Evolutionary conservation across 2,888 invertebrate species (phyloP), one percentile per base, ranked within the genome.

Genomic region (Acanthosepion lycidas): DNA sequence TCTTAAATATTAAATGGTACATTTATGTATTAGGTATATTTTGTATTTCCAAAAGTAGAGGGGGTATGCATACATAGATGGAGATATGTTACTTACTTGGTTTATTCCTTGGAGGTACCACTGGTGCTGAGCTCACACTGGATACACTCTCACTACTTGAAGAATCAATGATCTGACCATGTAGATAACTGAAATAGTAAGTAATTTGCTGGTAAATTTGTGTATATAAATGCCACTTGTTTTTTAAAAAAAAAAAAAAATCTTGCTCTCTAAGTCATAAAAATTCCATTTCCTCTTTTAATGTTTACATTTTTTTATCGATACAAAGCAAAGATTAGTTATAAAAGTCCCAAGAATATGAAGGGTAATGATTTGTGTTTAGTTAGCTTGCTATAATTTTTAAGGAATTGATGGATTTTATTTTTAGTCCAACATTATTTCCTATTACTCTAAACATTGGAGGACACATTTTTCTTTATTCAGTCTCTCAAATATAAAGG

Each of bases 101-200:
- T 78, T 78, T 78, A n/a, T 78, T 78, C 78, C 78, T 78, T 78
- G 78, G 78, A 9, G 78, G 78, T n/a, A 78, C 78, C 15, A 78
- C n/a, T 78, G 78, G 78, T 78, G 78, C 78, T n/a, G 78, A 78
- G 18, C 49, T 92, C 42, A 51, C 48, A 92, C 92, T 51, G 6
- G 92, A 51, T 48, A 92, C 48, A 92, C 92, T 92, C 26, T 92
- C 92, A 28, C 49, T 92, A 92, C 92, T 92, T 2, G 92, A 92
- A 48, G 92, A 92, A 48, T 92, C 23, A n/a, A 78, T 78, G n/a
- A 78, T 78, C n/a, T 78, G 78, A n/a, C 78, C n/a, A n/a, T 78
- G 78, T 12, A 78, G 78, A 78, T 78, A 78, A 9, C 78, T 78
- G 78, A 15, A 78, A 78, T 4, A 78, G 12, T 5, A 59, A 59